Percentiles rank a stretch among this genome's conserved stretches.
Conservation (phyloP, 2,888 invertebrate species). For the Serripes groenlandicus region DNA sequence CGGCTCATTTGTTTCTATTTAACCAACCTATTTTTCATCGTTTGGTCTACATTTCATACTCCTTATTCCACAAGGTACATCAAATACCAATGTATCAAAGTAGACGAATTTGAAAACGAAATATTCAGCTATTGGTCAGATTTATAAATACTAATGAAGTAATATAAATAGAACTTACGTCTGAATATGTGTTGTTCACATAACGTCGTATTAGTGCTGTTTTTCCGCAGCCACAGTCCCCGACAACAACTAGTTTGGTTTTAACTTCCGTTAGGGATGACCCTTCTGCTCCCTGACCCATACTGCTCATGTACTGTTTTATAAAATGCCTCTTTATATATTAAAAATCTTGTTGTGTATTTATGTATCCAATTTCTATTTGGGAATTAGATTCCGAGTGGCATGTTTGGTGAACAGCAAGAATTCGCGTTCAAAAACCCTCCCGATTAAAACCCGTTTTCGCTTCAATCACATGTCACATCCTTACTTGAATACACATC, state of each 20-base stretch:
- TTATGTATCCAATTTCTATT: background rate
- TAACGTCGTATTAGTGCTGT: conserved; percentile 89
- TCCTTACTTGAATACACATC: background rate
- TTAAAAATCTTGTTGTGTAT: background rate
- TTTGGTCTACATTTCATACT: too few relatives aligned
- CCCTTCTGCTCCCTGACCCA: conserved; percentile 41
- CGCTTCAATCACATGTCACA: conserved; percentile 1
- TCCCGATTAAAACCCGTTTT: background rate
- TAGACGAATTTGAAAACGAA: too few relatives aligned
- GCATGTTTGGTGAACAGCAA: background rate
- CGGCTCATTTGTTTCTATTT: too few relatives aligned
- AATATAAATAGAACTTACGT: conserved; percentile 43
- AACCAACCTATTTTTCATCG: too few relatives aligned
- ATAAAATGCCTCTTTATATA: background rate
- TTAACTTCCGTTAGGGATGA: conserved; percentile 51
- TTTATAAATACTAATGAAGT: too few relatives aligned
- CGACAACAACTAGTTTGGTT: conserved; percentile 90
- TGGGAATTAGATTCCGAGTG: background rate
- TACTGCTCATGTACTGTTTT: background rate
- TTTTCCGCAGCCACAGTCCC: conserved; percentile 90
- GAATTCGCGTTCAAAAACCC: background rate
- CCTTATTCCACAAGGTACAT: too few relatives aligned
- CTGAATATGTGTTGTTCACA: conserved; percentile 61
- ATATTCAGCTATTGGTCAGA: too few relatives aligned
- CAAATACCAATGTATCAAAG: too few relatives aligned